These are phyloP conservation scores for Madoqua kirkii DNA, from an alignment of 2,113 vertebrate genomes.

Conservation along the genomic window DNA sequence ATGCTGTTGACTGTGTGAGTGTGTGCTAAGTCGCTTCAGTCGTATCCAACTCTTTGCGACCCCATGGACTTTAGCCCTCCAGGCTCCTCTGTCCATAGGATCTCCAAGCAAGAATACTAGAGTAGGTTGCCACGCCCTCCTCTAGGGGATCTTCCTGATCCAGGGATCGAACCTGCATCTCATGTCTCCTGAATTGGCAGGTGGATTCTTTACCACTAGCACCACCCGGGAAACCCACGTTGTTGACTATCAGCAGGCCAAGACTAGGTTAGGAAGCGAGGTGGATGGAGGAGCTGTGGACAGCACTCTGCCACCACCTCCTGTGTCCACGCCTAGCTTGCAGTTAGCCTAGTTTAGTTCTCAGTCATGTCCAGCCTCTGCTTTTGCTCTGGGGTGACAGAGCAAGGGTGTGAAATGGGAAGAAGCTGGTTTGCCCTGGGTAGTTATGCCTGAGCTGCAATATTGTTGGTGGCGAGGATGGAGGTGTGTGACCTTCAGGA, in stretches of 20 bases:
- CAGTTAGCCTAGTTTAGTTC: neutral
- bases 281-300: neutral
- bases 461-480: fast-evolving
- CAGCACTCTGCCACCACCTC: neutral
- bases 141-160: neutral
- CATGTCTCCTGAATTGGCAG: neutral
- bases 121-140: neutral
- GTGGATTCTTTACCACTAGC: neutral
- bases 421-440: neutral
- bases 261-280: neutral
- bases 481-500: neutral
- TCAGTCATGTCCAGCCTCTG: neutral
- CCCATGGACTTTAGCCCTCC: neutral
- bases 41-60: fast-evolving
- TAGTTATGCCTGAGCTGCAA: neutral
- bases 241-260: neutral
- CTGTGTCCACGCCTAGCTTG: neutral
- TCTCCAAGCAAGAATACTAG: neutral
- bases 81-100: neutral
- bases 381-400: neutral
- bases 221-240: neutral
- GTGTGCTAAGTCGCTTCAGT: neutral
- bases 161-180: neutral
- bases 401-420: neutral
- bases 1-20: neutral